Evolutionary conservation across 1,140 invertebrate species (phyloP), one percentile per base, ranked within the genome.

Genomic region (Aradophagus sp.): DNA sequence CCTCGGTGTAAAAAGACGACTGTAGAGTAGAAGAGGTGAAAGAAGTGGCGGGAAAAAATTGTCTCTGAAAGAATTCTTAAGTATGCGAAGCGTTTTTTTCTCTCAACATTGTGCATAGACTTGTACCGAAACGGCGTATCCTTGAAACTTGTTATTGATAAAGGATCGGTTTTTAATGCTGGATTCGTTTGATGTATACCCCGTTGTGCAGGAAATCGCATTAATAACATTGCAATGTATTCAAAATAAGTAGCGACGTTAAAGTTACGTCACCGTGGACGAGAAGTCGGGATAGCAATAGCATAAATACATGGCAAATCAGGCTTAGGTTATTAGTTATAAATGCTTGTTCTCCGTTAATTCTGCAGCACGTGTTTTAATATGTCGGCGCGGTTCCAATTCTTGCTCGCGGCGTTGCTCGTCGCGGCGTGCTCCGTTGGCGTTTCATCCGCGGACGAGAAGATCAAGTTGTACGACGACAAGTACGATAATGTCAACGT

Each of bases 301-400:
- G n/a, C 56, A 65, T 65, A 65, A 55, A 65, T 56, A 41, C 50
- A 47, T 15, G 6, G 42, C 31, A 38, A 52, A 63, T 45, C 31
- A 11, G 38, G 2, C 31, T 19, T 35, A 36, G 19, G 36, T 53
- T 52, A 38, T 53, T 39, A 52, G 59, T 63, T 35, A 29, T 13
- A 20, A 11, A 38, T 35, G 31, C 1, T 17, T 34, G 26, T 39
- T 11, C 11, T 6, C 5, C 12, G 26, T 41, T 17, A 14, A 15
- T 27, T 11, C 2, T 23, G 20, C 20, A 8, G 5, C 10, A 0
- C 1, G 8, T 19, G 26, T 1, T 26, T 17, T 5, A 59, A 31
- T n/a, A 41, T 59, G 56, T 15, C 34, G 31, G 11, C 23, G 4
- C 4, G 23, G 8, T 38, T 17, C 16, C 17, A 38, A 38, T n/a